These are phyloP conservation scores for Buphagus erythrorhynchus DNA, from an alignment of 2,797 vertebrate species.

Conservation along the genomic window DNA sequence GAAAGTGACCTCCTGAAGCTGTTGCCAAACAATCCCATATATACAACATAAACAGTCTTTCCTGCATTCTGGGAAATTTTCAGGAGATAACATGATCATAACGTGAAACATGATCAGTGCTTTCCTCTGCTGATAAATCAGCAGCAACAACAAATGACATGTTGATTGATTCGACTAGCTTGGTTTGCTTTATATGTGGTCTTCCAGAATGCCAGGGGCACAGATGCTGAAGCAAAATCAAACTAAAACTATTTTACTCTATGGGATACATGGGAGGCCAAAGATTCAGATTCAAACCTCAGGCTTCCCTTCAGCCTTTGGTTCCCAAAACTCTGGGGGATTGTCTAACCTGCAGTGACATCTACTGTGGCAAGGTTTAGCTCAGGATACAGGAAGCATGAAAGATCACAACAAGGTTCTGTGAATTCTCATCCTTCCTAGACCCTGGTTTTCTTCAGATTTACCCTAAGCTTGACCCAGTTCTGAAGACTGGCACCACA, in stretches of 20 bases:
- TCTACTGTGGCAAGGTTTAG: neutral
- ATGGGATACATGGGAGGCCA: neutral
- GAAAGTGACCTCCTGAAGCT: neutral
- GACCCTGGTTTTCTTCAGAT: neutral
- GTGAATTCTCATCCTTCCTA: neutral
- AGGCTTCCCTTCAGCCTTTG: neutral
- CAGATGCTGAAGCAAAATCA: neutral
- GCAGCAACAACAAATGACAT: neutral
- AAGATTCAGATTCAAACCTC: neutral
- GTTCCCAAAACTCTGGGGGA: neutral
- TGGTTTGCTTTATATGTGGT: neutral
- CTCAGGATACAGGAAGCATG: neutral
- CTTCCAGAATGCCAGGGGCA: neutral
- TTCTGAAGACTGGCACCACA: neutral
- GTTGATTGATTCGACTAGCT: neutral
- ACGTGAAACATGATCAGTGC: neutral
- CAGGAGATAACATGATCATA: neutral
- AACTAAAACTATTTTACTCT: neutral
- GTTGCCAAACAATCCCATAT: neutral
- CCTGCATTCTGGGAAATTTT: neutral
- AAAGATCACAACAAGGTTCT: neutral
- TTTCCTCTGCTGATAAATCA: neutral
- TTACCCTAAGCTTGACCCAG: neutral
- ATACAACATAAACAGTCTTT: neutral
- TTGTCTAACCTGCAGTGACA: neutral